A percentile compares a stretch with the other conserved stretches of the same genome.
Conservation (phyloP, 64 coral and sea anemone genomes). For the Hydrozoanthus tunicans region DNA sequence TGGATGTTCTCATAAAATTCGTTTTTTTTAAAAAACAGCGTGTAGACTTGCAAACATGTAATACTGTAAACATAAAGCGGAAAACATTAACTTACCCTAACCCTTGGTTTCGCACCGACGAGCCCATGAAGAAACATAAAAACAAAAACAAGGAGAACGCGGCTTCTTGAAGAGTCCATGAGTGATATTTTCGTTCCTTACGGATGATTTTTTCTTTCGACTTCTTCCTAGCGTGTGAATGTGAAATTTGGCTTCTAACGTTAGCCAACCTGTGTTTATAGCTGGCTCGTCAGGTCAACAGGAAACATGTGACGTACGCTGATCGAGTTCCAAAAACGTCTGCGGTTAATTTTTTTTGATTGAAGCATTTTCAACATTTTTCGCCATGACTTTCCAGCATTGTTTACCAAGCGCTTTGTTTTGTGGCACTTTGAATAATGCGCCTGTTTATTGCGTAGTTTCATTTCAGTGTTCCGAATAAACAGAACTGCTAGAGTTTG, state of each 20-base stretch:
- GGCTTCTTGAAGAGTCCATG: neutral
- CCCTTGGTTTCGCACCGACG: neutral
- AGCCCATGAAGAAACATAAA: neutral
- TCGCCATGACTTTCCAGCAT: neutral
- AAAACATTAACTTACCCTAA: neutral
- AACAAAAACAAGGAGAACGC: neutral
- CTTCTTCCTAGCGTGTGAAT: neutral
- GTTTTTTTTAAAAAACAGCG: neutral
- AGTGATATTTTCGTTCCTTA: neutral
- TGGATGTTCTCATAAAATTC: neutral
- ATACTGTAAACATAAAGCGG: neutral
- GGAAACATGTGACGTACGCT: neutral
- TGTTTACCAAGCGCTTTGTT: neutral
- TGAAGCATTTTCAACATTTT: neutral
- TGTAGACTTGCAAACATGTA: neutral
- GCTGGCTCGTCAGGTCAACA: neutral
- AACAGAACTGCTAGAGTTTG: neutral
- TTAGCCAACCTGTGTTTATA: slow-evolving; percentile 19
- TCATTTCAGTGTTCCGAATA: neutral
- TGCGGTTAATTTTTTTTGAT: neutral
- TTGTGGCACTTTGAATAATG: neutral
- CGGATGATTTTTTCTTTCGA: neutral
- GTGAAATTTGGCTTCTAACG: neutral
- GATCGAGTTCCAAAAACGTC: neutral
- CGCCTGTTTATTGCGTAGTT: neutral